Evolutionary conservation across 2,888 invertebrate genomes (phyloP).

Genomic region (Aporophyla nigra): DNA sequence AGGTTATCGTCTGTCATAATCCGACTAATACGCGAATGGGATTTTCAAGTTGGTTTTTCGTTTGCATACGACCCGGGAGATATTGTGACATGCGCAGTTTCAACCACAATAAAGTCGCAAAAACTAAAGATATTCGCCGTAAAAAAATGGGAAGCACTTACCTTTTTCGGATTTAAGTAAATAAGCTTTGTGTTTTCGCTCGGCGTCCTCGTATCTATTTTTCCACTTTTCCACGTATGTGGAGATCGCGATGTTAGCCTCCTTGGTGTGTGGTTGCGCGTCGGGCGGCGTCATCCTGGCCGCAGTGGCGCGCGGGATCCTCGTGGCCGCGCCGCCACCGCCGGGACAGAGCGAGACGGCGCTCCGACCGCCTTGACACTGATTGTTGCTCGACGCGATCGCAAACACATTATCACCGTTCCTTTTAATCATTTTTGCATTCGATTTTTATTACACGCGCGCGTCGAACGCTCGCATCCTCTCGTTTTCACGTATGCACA

Average conservation of each 20-base stretch:
- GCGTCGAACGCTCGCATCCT: slow-evolving; percentile 85
- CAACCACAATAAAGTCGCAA: slow-evolving; percentile 70
- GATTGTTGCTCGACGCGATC: slow-evolving; percentile 89
- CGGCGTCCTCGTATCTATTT: slow-evolving; percentile 93
- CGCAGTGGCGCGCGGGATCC: slow-evolving; percentile 89
- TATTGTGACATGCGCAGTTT: slow-evolving; percentile 85
- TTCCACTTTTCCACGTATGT: slow-evolving; percentile 92
- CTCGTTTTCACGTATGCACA: slow-evolving; percentile 83
- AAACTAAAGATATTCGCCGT: slow-evolving; percentile 66
- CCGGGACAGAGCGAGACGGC: slow-evolving; percentile 86
- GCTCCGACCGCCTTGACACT: slow-evolving; percentile 88
- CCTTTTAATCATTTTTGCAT: slow-evolving; percentile 91
- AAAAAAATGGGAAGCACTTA: slow-evolving; percentile 82
- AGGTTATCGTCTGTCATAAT: slow-evolving; percentile 87
- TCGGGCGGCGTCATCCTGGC: slow-evolving; percentile 89
- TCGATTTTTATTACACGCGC: slow-evolving; percentile 86
- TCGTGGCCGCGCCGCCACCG: slow-evolving; percentile 82
- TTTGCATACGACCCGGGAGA: slow-evolving; percentile 83
- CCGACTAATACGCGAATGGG: slow-evolving; percentile 87
- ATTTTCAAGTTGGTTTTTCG: slow-evolving; percentile 83
- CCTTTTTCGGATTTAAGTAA: slow-evolving; percentile 93
- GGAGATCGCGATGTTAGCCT: slow-evolving; percentile 88
- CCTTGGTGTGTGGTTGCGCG: slow-evolving; percentile 87
- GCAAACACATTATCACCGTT: slow-evolving; percentile 90
- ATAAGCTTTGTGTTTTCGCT: slow-evolving; percentile 92